A percentile compares a stretch with the other conserved stretches of the same genome.
phyloP scores from a whole-genome alignment of 2,888 invertebrate species.

The Ellobium chinense region DNA sequence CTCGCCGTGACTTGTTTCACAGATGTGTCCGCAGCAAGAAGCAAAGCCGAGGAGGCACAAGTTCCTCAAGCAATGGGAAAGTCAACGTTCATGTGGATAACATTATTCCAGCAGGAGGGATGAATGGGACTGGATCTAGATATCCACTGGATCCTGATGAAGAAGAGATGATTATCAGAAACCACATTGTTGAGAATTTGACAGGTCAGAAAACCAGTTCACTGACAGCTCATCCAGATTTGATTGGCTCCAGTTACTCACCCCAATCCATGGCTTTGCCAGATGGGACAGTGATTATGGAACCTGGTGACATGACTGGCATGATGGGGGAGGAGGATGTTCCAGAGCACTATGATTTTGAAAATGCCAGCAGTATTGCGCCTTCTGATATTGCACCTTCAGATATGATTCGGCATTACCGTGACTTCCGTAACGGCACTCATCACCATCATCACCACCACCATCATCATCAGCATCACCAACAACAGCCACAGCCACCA shows the following conservation, averaged over 20 bases:
- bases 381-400: constrained; percentile 90
- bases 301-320: constrained; percentile 61
- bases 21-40: constrained; percentile 47
- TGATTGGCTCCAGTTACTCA: constrained; percentile 91
- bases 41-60: constrained; percentile 1
- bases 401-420: constrained; percentile 97
- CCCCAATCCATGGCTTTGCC: constrained; percentile 65
- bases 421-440: constrained; percentile 93
- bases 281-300: constrained; percentile 73
- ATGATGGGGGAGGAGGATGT: constrained; percentile 66
- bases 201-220: constrained; percentile 87
- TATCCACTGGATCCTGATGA: constrained; percentile 63
- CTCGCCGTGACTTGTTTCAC: constrained; percentile 85
- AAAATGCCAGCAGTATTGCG: constrained; percentile 98
- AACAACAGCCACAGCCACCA: constrained; percentile 35
- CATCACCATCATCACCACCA: constrained; percentile 82
- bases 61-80: constrained; percentile 20
- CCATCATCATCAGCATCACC: constrained; percentile 47
- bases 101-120: constrained; percentile 16
- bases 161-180: constrained; percentile 80
- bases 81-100: constrained; percentile 38
- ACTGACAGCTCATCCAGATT: constrained; percentile 91
- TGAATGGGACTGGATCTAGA: constrained; percentile 41
- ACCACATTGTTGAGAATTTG: constrained; percentile 90
- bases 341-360: constrained; percentile 87